phyloP scores from a whole-genome alignment of 1,140 invertebrate species.

The Hyphantria cunea region DNA sequence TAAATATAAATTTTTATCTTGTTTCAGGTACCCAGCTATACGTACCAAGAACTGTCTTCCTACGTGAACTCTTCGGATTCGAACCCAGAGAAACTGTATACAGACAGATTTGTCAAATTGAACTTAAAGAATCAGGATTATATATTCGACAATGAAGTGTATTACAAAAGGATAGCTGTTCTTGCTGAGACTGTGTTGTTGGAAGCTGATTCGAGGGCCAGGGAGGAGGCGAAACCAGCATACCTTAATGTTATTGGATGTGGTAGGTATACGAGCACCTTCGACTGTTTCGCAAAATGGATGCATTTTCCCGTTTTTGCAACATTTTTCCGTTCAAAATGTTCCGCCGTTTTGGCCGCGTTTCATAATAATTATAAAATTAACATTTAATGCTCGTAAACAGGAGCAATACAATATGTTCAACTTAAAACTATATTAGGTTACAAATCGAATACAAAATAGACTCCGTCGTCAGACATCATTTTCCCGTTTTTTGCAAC shows the following conservation, averaged over 20 bases:
- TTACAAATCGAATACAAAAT: too few species aligned
- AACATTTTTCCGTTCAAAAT: too few species aligned
- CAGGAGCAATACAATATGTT: too few species aligned
- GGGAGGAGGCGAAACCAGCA: slow-evolving; percentile 35
- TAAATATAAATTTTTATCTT: background rate
- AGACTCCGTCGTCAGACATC: too few species aligned
- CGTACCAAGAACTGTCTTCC: slow-evolving; percentile 56
- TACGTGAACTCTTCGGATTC: slow-evolving; percentile 55
- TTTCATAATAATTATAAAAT: too few species aligned
- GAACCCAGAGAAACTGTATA: slow-evolving; percentile 51
- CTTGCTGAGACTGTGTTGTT: slow-evolving; percentile 52
- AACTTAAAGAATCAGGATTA: slow-evolving; percentile 15
- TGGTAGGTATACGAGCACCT: slow-evolving; percentile 42
- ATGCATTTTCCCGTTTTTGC: too few species aligned
- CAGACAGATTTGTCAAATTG: slow-evolving; percentile 56
- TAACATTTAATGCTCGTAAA: too few species aligned
- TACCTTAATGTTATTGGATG: slow-evolving; percentile 69
- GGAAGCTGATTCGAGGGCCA: slow-evolving; percentile 50
- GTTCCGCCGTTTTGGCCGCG: too few species aligned
- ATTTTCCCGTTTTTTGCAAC: too few species aligned
- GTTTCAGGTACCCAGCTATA: slow-evolving; percentile 65
- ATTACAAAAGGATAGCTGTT: slow-evolving; percentile 59
- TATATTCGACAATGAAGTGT: slow-evolving; percentile 70
- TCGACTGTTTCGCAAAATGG: background rate
- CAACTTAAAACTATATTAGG: too few species aligned